Conservation (phyloP, 2,888 invertebrate species). For the Macrosiphum euphorbiae region DNA sequence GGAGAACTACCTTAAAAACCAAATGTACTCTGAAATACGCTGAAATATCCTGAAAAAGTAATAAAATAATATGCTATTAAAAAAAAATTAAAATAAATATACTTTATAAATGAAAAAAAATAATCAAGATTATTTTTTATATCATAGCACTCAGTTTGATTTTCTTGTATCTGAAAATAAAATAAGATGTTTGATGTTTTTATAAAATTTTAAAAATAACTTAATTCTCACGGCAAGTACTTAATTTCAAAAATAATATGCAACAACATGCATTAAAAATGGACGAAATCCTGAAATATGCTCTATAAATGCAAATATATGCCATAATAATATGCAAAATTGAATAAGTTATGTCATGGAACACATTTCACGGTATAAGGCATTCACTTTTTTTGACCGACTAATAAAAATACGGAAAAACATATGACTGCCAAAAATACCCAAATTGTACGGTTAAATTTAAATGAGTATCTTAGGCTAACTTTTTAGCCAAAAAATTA, state of each 20-base stretch:
- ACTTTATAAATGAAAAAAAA: neutral
- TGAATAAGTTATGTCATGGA: neutral
- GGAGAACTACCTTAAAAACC: neutral
- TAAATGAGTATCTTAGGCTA: neutral
- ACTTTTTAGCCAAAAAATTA: neutral
- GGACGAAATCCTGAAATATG: neutral
- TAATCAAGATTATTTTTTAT: neutral
- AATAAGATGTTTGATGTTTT: neutral
- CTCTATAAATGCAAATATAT: slow-evolving; percentile 2
- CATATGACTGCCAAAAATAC: neutral
- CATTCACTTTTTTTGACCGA: neutral
- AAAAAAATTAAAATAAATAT: neutral
- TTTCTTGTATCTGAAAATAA: neutral
- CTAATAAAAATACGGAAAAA: neutral
- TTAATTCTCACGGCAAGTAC: neutral
- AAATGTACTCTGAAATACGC: neutral
- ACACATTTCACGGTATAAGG: neutral
- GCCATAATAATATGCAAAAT: neutral
- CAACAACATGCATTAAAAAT: neutral
- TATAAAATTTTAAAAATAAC: neutral
- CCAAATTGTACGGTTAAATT: neutral
- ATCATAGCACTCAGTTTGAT: neutral
- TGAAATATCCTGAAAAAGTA: neutral
- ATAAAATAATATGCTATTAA: neutral
- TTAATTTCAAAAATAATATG: slow-evolving; percentile 14